Base-by-base conservation (phyloP, 2,797 vertebrate species). In the Vespertilio murinus region DNA sequence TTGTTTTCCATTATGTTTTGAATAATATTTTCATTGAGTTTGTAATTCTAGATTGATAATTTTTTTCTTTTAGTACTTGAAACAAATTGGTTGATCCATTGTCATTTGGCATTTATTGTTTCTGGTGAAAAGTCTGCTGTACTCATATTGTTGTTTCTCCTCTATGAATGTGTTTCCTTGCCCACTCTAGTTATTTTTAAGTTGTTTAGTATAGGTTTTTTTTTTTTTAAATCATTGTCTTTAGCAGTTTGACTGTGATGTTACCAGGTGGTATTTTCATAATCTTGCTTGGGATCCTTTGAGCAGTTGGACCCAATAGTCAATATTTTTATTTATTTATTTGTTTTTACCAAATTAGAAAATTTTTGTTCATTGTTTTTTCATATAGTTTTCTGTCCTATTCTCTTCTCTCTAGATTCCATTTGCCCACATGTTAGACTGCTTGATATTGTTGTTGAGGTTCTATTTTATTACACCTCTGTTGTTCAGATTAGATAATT, bases 91-190 rank as follows among this genome's bases (percentile, higher is more conserved):
- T 65, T 4, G 2, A 92, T 61, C 89, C 83, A 69, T 79, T 90
- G 92, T 90, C 90, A 64, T 74, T 74, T 47, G 73, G 65, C 35
- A 64, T 38, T 38, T 90, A 83, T 84, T 17, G 45, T 92, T 95
- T 33, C 40, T 6, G 54, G 8, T 47, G 86, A 83, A 61, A 87
- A 78, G 70, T 92, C 85, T 94, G 77, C 59, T 40, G 16, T 69
- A 0, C 23, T 54, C 16, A 4, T 56, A 59, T 59, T 85, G 33
- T 82, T 67, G 38, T 77, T 91, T 67, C 47, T 12, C 20, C 42
- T 75, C 45, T 49, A 8, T 20, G 25, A 81, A 64, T 83, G 28
- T 35, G n/a, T 79, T 20, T 78, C n/a, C 22, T 54, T 6, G 2
- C 49, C 45, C 17, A n/a, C 35, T 56, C 22, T 35, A n/a, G 38